Evolutionary conservation across 2,113 vertebrate species (phyloP).

Genomic region (Sapayoa aenigma): DNA sequence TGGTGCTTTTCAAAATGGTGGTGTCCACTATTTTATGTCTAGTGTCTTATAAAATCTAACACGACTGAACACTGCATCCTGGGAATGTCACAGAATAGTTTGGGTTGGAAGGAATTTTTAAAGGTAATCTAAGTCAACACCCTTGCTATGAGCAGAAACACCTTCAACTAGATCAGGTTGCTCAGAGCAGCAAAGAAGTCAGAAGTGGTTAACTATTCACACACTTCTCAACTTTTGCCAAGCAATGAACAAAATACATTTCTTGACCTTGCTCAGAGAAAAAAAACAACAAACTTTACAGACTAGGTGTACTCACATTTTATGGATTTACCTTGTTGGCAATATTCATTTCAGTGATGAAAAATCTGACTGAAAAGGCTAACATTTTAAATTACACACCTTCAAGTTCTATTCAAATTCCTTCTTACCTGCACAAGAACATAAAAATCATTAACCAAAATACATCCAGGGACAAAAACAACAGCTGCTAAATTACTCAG

Average conservation of each 20-base stretch:
- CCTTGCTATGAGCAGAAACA: neutral
- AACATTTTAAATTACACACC: neutral
- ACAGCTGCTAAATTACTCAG: neutral
- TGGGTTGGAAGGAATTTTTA: neutral
- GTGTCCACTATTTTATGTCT: neutral
- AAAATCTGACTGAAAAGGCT: neutral
- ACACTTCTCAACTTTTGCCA: neutral
- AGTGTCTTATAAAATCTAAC: neutral
- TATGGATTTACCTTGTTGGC: neutral
- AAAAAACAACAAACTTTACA: constrained; percentile 2
- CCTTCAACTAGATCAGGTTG: neutral
- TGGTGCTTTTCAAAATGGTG: neutral
- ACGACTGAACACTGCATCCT: neutral
- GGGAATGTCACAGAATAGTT: neutral
- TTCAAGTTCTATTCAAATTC: neutral
- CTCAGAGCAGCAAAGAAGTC: neutral
- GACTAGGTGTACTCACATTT: neutral
- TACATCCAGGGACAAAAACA: neutral
- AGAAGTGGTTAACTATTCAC: neutral
- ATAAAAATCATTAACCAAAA: constrained; percentile 1
- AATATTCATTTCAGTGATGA: neutral
- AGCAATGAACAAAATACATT: neutral
- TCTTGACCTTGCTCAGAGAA: neutral
- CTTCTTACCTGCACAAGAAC: neutral
- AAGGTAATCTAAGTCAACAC: neutral